Percentiles rank a stretch among this genome's conserved stretches.
Evolutionary conservation across 2,797 vertebrate genomes (phyloP).

Genomic region (Setipinna tenuifilis): DNA sequence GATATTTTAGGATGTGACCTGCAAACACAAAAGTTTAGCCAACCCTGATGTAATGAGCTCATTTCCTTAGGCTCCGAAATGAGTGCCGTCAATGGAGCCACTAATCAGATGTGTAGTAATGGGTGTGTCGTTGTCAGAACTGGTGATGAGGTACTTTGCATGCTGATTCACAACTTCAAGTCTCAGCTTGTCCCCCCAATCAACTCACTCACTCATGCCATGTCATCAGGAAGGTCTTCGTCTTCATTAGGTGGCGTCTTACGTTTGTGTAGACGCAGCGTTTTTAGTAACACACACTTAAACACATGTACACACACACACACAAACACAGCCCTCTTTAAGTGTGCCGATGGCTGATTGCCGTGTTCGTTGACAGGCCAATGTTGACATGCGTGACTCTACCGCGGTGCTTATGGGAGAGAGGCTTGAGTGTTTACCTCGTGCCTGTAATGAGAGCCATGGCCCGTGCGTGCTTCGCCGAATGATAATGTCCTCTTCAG

Average conservation of each 20-base stretch:
- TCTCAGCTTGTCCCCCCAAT: neutral
- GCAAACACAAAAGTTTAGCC: too few species aligned
- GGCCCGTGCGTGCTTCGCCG: neutral
- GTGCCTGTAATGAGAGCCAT: neutral
- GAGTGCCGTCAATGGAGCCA: too few species aligned
- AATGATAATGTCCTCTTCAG: constrained; percentile 6
- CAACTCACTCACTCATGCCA: neutral
- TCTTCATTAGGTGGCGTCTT: neutral
- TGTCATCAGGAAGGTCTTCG: neutral
- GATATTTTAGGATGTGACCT: too few species aligned
- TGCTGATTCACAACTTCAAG: neutral
- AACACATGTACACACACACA: neutral
- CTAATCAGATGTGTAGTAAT: too few species aligned
- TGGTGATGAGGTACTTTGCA: neutral
- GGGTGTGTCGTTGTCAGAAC: neutral
- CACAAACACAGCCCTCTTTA: too few species aligned
- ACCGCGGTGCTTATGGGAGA: neutral
- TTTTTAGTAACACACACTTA: neutral
- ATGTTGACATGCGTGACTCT: neutral
- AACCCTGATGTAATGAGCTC: too few species aligned
- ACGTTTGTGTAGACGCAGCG: neutral
- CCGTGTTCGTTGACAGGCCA: neutral
- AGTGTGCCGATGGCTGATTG: neutral
- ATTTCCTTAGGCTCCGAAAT: too few species aligned
- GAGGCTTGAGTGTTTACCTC: neutral